Conservation (phyloP, 2,888 invertebrate species). For the Epinotia ramella region DNA sequence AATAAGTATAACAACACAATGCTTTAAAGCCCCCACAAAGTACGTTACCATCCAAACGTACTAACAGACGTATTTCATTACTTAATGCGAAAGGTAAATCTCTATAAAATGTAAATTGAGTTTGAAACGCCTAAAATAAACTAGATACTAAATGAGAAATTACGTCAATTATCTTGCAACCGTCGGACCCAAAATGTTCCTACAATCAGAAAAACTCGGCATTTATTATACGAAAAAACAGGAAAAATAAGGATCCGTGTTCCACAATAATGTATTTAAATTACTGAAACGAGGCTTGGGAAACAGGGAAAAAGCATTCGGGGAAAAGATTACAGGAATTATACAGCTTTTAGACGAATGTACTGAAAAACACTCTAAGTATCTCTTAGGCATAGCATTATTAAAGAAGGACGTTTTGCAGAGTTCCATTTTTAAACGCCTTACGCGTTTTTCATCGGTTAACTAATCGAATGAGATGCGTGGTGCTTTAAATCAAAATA, state of each 20-base stretch:
- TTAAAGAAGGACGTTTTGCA: not conserved
- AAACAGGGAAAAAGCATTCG: slow-evolving; percentile 41
- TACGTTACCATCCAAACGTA: too few relatives aligned
- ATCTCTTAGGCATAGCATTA: slow-evolving; percentile 9
- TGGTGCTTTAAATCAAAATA: too few relatives aligned
- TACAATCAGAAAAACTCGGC: slow-evolving; percentile 32
- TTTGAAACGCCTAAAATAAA: slow-evolving; percentile 1
- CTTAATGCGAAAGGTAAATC: too few relatives aligned
- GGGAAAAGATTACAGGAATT: slow-evolving; percentile 37
- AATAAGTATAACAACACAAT: too few relatives aligned
- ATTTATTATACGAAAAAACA: slow-evolving; percentile 19
- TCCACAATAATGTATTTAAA: slow-evolving; percentile 44
- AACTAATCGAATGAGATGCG: too few relatives aligned
- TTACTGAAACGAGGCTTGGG: slow-evolving; percentile 20
- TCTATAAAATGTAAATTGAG: too few relatives aligned
- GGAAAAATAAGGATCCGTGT: slow-evolving; percentile 32
- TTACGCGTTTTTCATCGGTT: not conserved
- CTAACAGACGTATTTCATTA: too few relatives aligned
- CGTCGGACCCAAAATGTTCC: slow-evolving; percentile 25
- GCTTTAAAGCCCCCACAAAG: too few relatives aligned
- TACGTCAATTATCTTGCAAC: slow-evolving; percentile 33
- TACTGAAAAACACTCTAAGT: slow-evolving; percentile 10
- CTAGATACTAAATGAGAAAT: slow-evolving; percentile 24
- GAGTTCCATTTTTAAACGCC: not conserved
- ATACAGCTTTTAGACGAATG: slow-evolving; percentile 30